phyloP scores from a whole-genome alignment of 1,140 invertebrate genomes.

The Brachionus asplanchnoidis region DNA sequence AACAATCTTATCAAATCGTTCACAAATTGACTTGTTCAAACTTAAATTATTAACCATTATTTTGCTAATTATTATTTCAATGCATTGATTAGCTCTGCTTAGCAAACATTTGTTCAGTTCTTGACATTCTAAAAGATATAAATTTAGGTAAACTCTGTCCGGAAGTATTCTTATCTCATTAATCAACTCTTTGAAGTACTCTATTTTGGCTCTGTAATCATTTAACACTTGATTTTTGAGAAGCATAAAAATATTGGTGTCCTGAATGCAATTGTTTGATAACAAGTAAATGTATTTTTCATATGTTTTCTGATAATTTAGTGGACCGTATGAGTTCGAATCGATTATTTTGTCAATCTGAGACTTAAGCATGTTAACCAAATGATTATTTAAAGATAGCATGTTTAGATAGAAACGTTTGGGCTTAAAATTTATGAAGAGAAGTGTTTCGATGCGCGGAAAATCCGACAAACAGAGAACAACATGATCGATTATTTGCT shows the following conservation, averaged over 20 bases:
- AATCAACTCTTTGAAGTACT: conserved; percentile 65
- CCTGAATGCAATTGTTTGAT: conserved; percentile 63
- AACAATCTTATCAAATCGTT: conserved; percentile 78
- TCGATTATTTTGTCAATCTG: not conserved
- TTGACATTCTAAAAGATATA: conserved; percentile 63
- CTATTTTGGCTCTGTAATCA: conserved; percentile 60
- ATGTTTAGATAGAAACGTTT: not conserved
- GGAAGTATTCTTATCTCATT: conserved; percentile 72
- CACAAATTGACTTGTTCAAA: conserved; percentile 74
- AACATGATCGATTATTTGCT: not conserved
- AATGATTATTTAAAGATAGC: not conserved
- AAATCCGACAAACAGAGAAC: not conserved
- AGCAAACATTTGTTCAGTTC: conserved; percentile 47
- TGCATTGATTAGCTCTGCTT: conserved; percentile 60
- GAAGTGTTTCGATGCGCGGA: not conserved
- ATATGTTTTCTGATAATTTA: not conserved
- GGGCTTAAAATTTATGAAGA: not conserved
- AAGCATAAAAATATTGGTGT: conserved; percentile 60
- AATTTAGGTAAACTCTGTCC: conserved; percentile 70
- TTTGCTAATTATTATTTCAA: conserved; percentile 68
- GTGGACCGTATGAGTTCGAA: not conserved
- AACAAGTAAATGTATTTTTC: conserved; percentile 57
- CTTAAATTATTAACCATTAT: conserved; percentile 70
- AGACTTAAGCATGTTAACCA: not conserved
- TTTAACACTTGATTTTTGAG: conserved; percentile 36